These are phyloP conservation scores for Cosmia trapezina DNA, from an alignment of 2,888 invertebrate genomes.

Conservation along the genomic window DNA sequence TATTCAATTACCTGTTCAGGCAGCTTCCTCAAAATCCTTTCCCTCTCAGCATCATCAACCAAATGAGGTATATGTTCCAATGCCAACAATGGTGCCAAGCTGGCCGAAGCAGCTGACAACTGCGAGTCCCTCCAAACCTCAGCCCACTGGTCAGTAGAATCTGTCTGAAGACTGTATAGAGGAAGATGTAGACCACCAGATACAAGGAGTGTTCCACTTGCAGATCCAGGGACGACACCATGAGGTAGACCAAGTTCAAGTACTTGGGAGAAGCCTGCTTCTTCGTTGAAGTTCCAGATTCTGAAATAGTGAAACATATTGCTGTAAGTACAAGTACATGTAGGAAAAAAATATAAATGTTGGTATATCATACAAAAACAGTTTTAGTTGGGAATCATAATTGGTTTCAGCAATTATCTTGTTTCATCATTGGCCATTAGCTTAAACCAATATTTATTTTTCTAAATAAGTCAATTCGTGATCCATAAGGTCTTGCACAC, in stretches of 20 bases:
- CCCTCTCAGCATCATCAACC: constrained; percentile 88
- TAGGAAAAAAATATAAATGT: too few species aligned
- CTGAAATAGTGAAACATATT: constrained; percentile 73
- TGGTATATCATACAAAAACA: too few species aligned
- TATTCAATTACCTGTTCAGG: constrained; percentile 88
- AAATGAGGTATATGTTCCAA: constrained; percentile 89
- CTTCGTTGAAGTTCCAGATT: constrained; percentile 93
- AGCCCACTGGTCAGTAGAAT: constrained; percentile 82
- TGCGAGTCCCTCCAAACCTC: constrained; percentile 88
- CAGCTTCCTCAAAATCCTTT: constrained; percentile 87
- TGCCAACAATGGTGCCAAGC: constrained; percentile 90
- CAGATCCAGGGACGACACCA: constrained; percentile 92
- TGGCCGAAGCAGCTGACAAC: constrained; percentile 89
- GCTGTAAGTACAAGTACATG: too few species aligned
- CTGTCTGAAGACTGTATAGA: constrained; percentile 81
- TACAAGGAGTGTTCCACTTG: constrained; percentile 91
- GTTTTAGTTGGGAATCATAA: too few species aligned
- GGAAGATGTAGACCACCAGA: constrained; percentile 92
- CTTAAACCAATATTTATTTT: too few species aligned
- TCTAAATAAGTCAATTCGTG: too few species aligned
- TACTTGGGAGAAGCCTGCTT: constrained; percentile 93
- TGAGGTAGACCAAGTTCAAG: constrained; percentile 92
- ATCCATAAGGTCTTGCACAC: too few species aligned
- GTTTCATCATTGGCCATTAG: too few species aligned
- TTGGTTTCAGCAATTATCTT: too few species aligned